Base-by-base conservation (phyloP, 2,888 invertebrate species). In the Notodromas monacha region DNA sequence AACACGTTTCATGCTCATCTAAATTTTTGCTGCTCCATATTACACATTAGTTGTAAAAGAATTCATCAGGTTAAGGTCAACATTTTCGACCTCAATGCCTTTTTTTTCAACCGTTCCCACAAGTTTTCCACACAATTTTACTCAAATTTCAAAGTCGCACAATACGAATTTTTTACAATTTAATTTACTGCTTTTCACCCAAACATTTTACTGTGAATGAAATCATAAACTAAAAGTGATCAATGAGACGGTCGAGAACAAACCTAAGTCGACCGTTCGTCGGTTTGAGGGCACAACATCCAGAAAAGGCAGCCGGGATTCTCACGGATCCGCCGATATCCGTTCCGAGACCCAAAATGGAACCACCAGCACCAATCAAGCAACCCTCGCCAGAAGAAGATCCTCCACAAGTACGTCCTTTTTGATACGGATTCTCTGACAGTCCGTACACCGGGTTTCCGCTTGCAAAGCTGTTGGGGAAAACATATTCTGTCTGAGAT, bases 261-360 rank as follows among this genome's bases (percentile, higher is more conserved):
- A 30, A 42, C 42, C 46, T 45, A 4, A 51, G 26, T 33, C 51
- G 40, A 27, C 41, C 40, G 4, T 31, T 13, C 3, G 52, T 51
- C 3, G 51, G 48, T 36, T 53, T 55, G 6, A 56, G 36, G 4
- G 50, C 48, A 31, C 41, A 46, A 14, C 47, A 42, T 1, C 56
- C 56, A 42, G 52, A 51, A 38, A 52, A 47, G 34, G 46, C 41
- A n/a, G 50, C 44, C 0, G 56, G 55, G 26, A 52, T 46, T 8
- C 55, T 41, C 13, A 54, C 44, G 32, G 52, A 52, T 26, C 55
- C 56, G 3, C 49, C 54, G 13, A 53, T 43, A 34, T 56, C 55
- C 12, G 45, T 44, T 2, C 51, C 52, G n/a, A 52, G 42, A 3
- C 54, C 54, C 10, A 55, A 36, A 2, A 49, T 36, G 3, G 51